Evolutionary conservation across 2,888 invertebrate genomes (phyloP).

Genomic region (Steromphala cineraria): DNA sequence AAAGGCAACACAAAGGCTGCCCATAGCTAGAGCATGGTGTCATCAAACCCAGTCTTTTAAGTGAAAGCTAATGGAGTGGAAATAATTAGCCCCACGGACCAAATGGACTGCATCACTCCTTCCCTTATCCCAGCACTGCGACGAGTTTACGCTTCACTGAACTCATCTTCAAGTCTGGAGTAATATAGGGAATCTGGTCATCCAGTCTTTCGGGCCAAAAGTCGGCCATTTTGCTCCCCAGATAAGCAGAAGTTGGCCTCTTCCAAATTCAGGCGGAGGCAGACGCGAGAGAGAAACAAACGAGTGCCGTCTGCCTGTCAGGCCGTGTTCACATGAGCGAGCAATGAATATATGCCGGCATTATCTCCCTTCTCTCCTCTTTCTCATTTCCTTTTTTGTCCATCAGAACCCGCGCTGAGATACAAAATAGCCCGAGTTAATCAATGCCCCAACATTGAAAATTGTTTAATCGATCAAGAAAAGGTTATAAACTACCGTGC

Average conservation of each 20-base stretch:
- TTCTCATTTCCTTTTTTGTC: conserved; percentile 26
- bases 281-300: neutral
- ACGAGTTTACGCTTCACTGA: neutral
- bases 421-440: conserved; percentile 11
- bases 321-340: conserved; percentile 29
- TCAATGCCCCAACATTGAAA: conserved; percentile 22
- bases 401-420: conserved; percentile 2
- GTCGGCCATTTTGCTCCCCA: neutral
- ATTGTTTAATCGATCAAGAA: conserved; percentile 37
- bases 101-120: neutral
- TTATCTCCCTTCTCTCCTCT: conserved; percentile 13
- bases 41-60: conserved; percentile 17
- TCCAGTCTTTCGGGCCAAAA: neutral
- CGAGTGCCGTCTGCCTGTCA: conserved; percentile 19
- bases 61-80: conserved; percentile 18
- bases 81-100: conserved; percentile 15
- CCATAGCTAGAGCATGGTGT: neutral
- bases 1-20: neutral
- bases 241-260: conserved; percentile 4
- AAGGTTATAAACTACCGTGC: conserved; percentile 26
- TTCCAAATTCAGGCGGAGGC: conserved; percentile 10
- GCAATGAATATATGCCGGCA: conserved; percentile 25
- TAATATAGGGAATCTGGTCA: conserved; percentile 8
- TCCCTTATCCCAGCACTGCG: neutral
- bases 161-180: neutral